A percentile compares a stretch with the other conserved stretches of the same genome.
These are phyloP conservation scores for Luperina nickerlii DNA, from an alignment of 2,888 invertebrate species.

Conservation along the genomic window DNA sequence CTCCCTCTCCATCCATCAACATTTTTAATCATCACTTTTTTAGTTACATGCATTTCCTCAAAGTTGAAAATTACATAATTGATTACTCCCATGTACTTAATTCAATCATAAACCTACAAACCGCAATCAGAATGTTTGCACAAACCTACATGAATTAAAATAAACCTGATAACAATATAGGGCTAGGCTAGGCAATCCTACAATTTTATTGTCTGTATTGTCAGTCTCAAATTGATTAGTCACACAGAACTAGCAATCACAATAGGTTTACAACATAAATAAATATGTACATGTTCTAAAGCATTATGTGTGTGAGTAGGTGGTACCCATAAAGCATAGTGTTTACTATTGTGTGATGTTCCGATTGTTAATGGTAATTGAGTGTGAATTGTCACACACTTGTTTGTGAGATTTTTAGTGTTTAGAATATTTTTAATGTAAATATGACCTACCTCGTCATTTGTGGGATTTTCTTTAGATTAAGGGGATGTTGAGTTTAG, in stretches of 20 bases:
- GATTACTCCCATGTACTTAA: not conserved
- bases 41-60: not conserved
- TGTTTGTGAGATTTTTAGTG: slow-evolving; percentile 3
- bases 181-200: slow-evolving; percentile 59
- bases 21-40: not conserved
- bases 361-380: slow-evolving; percentile 40
- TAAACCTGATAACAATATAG: slow-evolving; percentile 34
- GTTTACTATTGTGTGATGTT: slow-evolving; percentile 29
- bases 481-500: not conserved
- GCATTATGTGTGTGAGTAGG: not conserved
- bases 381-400: slow-evolving; percentile 48
- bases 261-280: slow-evolving; percentile 43
- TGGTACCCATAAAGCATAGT: slow-evolving; percentile 9
- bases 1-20: not conserved
- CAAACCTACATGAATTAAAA: slow-evolving; percentile 1
- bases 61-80: not conserved
- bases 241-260: slow-evolving; percentile 53
- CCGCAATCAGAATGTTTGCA: not conserved
- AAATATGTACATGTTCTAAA: slow-evolving; percentile 4
- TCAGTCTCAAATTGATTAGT: slow-evolving; percentile 57
- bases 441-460: not conserved
- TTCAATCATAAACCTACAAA: not conserved
- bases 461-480: not conserved
- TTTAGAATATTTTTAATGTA: not conserved
- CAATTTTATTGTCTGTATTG: slow-evolving; percentile 59